phyloP scores from a whole-genome alignment of 2,888 invertebrate species.

The Drosophila suboccidentalis region DNA sequence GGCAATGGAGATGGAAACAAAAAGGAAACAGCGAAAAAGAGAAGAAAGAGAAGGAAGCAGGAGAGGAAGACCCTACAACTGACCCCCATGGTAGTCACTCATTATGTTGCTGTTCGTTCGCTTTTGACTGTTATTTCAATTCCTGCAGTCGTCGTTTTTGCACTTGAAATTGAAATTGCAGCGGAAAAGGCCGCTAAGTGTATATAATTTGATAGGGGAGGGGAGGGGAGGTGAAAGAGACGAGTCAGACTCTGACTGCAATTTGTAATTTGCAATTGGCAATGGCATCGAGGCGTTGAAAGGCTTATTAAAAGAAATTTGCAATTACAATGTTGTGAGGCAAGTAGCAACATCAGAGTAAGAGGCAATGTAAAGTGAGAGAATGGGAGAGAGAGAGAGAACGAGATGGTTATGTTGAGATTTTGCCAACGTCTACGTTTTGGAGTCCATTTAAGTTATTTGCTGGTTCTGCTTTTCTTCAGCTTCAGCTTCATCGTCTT shows the following conservation, averaged over 20 bases:
- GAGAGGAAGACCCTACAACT: slow-evolving; percentile 19
- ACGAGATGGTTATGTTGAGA: slow-evolving; percentile 44
- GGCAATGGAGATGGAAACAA: not conserved
- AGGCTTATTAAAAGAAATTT: slow-evolving; percentile 84
- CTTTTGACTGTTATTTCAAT: slow-evolving; percentile 67
- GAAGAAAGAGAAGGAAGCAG: slow-evolving; percentile 29
- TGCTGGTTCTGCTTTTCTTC: slow-evolving; percentile 41
- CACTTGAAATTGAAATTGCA: slow-evolving; percentile 32
- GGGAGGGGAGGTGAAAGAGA: too few species aligned
- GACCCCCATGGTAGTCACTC: slow-evolving; percentile 45
- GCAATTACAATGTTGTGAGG: slow-evolving; percentile 67
- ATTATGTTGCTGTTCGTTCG: slow-evolving; percentile 65
- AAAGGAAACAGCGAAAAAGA: not conserved
- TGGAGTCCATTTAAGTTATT: slow-evolving; percentile 62
- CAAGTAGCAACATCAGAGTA: slow-evolving; percentile 26
- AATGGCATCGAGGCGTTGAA: slow-evolving; percentile 82
- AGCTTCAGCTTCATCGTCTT: slow-evolving; percentile 26
- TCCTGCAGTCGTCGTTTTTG: slow-evolving; percentile 18
- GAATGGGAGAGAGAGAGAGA: not conserved
- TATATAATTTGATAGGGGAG: slow-evolving; percentile 65
- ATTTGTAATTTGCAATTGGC: slow-evolving; percentile 70
- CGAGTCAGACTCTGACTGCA: slow-evolving; percentile 28
- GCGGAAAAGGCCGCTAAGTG: slow-evolving; percentile 51
- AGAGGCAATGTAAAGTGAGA: slow-evolving; percentile 8
- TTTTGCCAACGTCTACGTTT: slow-evolving; percentile 49